Conservation (phyloP, 92 coral and sea anemone genomes). For the Montipora capitata region DNA sequence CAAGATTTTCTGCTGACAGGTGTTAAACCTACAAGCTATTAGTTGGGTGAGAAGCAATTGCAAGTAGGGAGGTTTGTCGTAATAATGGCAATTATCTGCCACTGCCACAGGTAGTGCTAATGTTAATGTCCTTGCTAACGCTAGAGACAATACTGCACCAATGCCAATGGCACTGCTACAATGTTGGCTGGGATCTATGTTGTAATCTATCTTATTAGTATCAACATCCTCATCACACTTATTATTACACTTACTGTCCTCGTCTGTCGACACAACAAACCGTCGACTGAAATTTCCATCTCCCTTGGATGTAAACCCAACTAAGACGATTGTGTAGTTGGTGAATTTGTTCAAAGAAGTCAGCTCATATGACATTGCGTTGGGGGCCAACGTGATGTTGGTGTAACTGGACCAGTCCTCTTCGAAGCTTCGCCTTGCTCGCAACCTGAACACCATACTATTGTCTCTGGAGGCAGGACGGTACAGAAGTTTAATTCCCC, state of each 20-base stretch:
- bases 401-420: constrained; percentile 32
- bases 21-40: too few relatives aligned
- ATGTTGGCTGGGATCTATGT: too few relatives aligned
- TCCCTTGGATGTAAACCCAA: constrained; percentile 77
- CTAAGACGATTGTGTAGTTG: constrained; percentile 76
- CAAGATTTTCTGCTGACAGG: too few relatives aligned
- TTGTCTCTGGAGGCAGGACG: constrained; percentile 34
- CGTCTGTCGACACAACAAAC: constrained; percentile 69
- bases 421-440: constrained; percentile 25
- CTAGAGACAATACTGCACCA: too few relatives aligned
- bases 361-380: constrained; percentile 57
- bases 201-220: too few relatives aligned
- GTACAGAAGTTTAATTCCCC: constrained; percentile 35
- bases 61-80: too few relatives aligned
- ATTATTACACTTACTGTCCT: constrained; percentile 77
- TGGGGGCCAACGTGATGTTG: constrained; percentile 45
- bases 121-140: too few relatives aligned
- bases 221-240: not conserved
- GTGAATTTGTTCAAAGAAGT: constrained; percentile 69
- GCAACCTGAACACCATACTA: constrained; percentile 55
- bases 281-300: constrained; percentile 76
- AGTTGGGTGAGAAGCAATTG: too few relatives aligned
- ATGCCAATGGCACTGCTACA: too few relatives aligned
- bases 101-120: too few relatives aligned
- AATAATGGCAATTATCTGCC: too few relatives aligned